Conservation (phyloP, 2,888 invertebrate species). For the Digitonthophagus gazella region DNA sequence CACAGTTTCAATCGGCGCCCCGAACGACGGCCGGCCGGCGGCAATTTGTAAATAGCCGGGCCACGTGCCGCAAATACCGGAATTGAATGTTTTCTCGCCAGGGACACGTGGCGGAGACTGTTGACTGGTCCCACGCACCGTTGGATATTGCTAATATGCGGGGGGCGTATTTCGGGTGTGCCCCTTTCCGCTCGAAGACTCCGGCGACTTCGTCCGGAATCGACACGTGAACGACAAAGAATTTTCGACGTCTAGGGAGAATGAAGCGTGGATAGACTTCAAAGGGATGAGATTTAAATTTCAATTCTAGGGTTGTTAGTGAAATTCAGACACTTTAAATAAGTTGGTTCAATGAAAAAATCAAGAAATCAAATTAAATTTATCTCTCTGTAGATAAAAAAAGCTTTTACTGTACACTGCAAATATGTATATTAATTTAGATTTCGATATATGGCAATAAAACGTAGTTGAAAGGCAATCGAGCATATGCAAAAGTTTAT, state of each 20-base stretch:
- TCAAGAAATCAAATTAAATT: background rate
- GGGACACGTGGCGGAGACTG: conserved; percentile 44
- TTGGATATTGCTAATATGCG: conserved; percentile 30
- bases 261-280: background rate
- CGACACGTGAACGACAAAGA: background rate
- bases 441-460: background rate
- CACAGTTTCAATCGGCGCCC: conserved; percentile 41
- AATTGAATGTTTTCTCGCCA: conserved; percentile 51
- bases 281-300: conserved; percentile 1
- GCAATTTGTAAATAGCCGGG: conserved; percentile 52
- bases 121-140: conserved; percentile 29
- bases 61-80: conserved; percentile 50
- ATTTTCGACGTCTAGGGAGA: background rate
- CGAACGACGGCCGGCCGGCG: conserved; percentile 36
- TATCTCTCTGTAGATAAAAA: background rate
- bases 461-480: background rate
- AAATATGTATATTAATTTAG: background rate
- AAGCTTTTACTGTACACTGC: too few species aligned
- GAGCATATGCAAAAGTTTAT: background rate
- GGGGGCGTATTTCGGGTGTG: conserved; percentile 3
- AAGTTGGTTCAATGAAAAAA: background rate
- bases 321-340: too few species aligned
- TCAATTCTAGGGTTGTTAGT: background rate
- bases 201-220: background rate
- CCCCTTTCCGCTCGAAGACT: background rate